phyloP scores from a whole-genome alignment of 2,113 vertebrate genomes.

The Mystacornis crossleyi region DNA sequence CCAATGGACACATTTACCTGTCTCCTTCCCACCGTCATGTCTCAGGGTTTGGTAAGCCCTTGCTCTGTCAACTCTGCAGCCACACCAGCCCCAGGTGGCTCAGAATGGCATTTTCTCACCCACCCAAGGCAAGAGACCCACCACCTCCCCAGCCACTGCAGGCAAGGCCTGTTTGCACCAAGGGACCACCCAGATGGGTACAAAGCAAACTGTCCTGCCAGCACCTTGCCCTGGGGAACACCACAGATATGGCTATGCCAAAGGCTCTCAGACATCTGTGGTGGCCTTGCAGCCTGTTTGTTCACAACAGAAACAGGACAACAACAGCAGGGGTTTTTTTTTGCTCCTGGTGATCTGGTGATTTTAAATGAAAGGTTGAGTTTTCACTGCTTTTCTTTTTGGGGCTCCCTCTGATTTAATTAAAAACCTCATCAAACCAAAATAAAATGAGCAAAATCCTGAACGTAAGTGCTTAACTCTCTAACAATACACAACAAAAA shows the following conservation, averaged over 20 bases:
- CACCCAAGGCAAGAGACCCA: fast-evolving
- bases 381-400: background rate
- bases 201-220: background rate
- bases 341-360: background rate
- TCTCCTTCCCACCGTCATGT: fast-evolving
- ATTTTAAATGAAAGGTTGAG: background rate
- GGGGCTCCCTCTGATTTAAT: background rate
- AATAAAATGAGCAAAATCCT: background rate
- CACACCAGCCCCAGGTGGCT: background rate
- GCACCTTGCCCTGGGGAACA: fast-evolving
- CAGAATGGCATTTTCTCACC: background rate
- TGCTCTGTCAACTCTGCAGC: background rate
- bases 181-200: background rate
- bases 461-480: background rate
- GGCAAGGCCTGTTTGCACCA: background rate
- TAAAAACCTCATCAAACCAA: background rate
- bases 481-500: background rate
- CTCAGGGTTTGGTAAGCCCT: background rate
- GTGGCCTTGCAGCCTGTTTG: background rate
- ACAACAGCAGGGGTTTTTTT: fast-evolving
- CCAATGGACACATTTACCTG: background rate
- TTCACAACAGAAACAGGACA: background rate
- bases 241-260: background rate
- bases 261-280: background rate
- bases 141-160: background rate